These are phyloP conservation scores for Petrocephalus sullivani DNA, from an alignment of 2,797 vertebrate genomes.

Conservation along the genomic window DNA sequence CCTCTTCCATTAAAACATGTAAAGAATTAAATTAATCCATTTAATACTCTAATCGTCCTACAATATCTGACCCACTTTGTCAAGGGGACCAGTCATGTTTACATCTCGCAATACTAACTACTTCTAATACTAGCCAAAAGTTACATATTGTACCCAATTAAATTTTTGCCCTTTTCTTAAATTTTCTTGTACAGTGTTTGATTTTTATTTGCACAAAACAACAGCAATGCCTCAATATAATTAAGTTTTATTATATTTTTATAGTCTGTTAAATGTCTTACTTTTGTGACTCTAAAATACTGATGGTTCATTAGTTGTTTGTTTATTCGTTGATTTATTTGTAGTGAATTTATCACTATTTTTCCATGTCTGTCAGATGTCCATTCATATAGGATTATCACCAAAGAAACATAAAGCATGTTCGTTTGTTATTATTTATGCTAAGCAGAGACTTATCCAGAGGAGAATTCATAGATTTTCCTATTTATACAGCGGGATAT, in stretches of 20 bases:
- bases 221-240: not conserved
- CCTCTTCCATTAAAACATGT: not conserved
- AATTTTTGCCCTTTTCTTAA: not conserved
- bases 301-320: not conserved
- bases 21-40: not conserved
- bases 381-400: not conserved
- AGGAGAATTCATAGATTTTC: conserved; percentile 9
- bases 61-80: not conserved
- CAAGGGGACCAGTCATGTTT: not conserved
- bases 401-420: not conserved
- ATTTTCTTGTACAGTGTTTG: not conserved
- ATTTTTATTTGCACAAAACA: not conserved
- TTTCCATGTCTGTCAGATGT: conserved; percentile 1
- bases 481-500: not conserved
- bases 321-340: not conserved
- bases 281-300: not conserved
- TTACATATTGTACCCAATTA: not conserved
- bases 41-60: not conserved
- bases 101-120: not conserved
- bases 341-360: not conserved
- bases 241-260: not conserved
- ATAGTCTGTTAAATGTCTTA: not conserved
- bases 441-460: not conserved
- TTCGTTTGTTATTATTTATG: not conserved
- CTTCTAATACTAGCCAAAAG: not conserved